A percentile compares a stretch with the other conserved stretches of the same genome.
Conservation (phyloP, 2,113 vertebrate genomes). For the Mesoclemmys tuberculata region DNA sequence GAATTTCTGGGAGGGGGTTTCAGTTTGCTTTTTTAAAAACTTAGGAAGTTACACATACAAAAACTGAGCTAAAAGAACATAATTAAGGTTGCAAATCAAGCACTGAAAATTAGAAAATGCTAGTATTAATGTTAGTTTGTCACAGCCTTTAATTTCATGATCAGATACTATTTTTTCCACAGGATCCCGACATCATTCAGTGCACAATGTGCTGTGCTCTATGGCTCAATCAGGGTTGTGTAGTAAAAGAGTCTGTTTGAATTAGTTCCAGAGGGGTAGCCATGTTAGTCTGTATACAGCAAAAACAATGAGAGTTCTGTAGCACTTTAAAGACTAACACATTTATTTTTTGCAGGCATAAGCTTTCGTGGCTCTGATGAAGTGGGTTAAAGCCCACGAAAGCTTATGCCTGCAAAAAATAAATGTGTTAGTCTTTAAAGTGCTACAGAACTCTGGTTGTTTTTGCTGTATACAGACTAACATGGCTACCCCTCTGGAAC, state of each 20-base stretch:
- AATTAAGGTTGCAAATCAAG: background rate
- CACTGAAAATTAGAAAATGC: background rate
- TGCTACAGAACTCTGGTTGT: too few species aligned
- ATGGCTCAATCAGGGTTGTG: background rate
- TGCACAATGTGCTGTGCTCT: background rate
- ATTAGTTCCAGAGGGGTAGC: too few species aligned
- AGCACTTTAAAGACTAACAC: too few species aligned
- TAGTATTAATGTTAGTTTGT: background rate
- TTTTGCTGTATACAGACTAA: too few species aligned
- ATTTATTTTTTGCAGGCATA: too few species aligned
- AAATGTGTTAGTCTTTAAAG: too few species aligned
- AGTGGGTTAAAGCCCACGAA: too few species aligned
- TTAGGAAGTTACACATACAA: background rate
- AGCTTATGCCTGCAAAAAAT: too few species aligned
- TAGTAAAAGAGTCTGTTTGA: background rate
- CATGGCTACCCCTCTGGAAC: too few species aligned
- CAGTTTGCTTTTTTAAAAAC: background rate
- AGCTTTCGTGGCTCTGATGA: too few species aligned
- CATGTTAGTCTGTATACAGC: too few species aligned
- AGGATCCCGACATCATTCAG: background rate
- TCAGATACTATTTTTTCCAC: background rate
- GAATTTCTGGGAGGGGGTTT: background rate
- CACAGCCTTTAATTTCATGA: background rate
- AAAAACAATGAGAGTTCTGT: too few species aligned
- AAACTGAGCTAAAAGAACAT: background rate